A percentile compares a stretch with the other conserved stretches of the same genome.
phyloP scores from a whole-genome alignment of 2,113 vertebrate species.

The Hemibagrus wyckioides region DNA sequence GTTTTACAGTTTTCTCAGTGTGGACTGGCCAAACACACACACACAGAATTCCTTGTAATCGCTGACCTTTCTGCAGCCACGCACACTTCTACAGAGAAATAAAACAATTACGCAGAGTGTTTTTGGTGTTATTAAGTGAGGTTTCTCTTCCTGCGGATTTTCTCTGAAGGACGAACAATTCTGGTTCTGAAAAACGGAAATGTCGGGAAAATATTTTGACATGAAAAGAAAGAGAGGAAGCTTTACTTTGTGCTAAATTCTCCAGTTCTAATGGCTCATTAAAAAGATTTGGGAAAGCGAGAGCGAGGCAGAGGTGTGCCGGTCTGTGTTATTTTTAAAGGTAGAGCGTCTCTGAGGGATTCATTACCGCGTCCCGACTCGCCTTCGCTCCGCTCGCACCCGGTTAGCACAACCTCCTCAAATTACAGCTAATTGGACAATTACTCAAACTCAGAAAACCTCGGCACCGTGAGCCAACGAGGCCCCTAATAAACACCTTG shows the following conservation, averaged over 20 bases:
- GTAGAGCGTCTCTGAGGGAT: slow-evolving; percentile 91
- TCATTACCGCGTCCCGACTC: slow-evolving; percentile 95
- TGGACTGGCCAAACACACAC: background rate
- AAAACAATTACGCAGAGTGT: slow-evolving; percentile 80
- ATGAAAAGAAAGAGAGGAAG: slow-evolving; percentile 45
- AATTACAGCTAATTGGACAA: slow-evolving; percentile 99
- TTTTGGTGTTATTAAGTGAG: slow-evolving; percentile 74
- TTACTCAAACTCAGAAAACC: slow-evolving; percentile 99
- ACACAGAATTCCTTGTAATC: slow-evolving; percentile 46
- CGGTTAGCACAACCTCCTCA: slow-evolving; percentile 90
- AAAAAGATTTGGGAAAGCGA: slow-evolving; percentile 88
- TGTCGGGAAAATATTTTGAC: slow-evolving; percentile 47
- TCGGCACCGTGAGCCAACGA: slow-evolving; percentile 89
- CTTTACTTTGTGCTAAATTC: slow-evolving; percentile 81
- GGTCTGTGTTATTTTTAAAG: slow-evolving; percentile 78
- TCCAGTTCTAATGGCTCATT: slow-evolving; percentile 78
- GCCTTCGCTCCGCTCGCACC: slow-evolving; percentile 85
- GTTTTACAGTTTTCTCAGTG: no score
- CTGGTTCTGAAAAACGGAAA: slow-evolving; percentile 68
- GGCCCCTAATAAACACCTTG: slow-evolving; percentile 98
- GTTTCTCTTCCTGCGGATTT: slow-evolving; percentile 75
- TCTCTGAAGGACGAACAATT: slow-evolving; percentile 83
- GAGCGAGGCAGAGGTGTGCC: slow-evolving; percentile 82
- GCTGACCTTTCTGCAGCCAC: slow-evolving; percentile 79
- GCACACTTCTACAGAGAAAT: slow-evolving; percentile 75